Evolutionary conservation across 2,888 invertebrate species (phyloP), one percentile per base, ranked within the genome.

Genomic region (Lithosia quadra): DNA sequence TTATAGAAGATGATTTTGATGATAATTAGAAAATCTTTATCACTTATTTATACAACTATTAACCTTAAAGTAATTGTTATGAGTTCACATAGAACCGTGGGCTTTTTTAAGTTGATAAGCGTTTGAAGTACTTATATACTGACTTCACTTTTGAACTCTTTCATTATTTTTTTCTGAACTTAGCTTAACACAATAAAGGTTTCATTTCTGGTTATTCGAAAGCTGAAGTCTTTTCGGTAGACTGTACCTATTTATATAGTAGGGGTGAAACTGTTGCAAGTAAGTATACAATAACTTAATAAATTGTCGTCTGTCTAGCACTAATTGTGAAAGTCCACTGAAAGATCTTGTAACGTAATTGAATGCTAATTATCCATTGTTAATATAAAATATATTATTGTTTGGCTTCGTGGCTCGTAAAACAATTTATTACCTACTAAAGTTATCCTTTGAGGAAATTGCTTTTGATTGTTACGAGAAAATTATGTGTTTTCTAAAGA

Each of bases 281-380:
- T 34, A 36, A 61, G 39, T 4, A 43, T 10, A 0, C 39, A 18
- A 24, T 22, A 36, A 15, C 34, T 21, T 0, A 60, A 60, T 22
- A 60, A 60, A 60, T 36, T 18, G 21, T 24, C 18, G n/a, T 21
- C n/a, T 18, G 9, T 60, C 39, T 60, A 21, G 8, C 61, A 60
- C 2, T 5, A 22, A 18, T 57, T 39, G 56, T 43, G 64, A 65
- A 65, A 57, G 64, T 57, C 15, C 5, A 28, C 58, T 65, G 43
- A 65, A 58, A 28, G 28, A 58, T 21, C 9, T 65, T 65, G 57
- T 58, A 21, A 39, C 24, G 22, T 57, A n/a, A 64, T 65, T 57
- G 10, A 43, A 65, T 39, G 11, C 11, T 64, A 28, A 57, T 53
- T 63, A 63, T 53, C 63, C 34, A 63, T 63, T 62, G 18, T 62